Conservation (phyloP, 2,888 invertebrate genomes). For the Cheilosia variabilis region DNA sequence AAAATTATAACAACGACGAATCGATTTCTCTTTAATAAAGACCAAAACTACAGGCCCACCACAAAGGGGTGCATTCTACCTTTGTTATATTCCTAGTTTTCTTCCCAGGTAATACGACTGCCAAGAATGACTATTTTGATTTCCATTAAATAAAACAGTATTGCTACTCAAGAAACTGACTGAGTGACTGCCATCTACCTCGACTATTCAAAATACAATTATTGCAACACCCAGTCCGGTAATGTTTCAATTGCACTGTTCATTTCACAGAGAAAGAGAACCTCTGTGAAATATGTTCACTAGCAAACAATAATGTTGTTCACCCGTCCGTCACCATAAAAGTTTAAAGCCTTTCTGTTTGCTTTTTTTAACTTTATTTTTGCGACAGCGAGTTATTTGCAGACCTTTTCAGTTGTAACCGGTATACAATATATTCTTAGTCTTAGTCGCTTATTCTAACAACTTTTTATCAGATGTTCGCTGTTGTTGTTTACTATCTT, state of each 20-base stretch:
- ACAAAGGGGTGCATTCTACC: not conserved
- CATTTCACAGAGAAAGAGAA: not conserved
- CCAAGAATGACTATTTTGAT: not conserved
- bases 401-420: constrained; percentile 56
- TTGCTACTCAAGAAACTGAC: not conserved
- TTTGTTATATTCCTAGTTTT: not conserved
- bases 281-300: constrained; percentile 9
- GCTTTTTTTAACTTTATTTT: not conserved
- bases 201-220: not conserved
- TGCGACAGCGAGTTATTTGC: constrained; percentile 27
- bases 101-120: not conserved
- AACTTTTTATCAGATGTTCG: constrained; percentile 37
- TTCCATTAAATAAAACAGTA: not conserved
- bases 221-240: not conserved
- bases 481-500: constrained; percentile 29
- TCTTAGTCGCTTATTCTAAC: constrained; percentile 7
- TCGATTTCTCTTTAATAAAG: too few relatives aligned
- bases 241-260: not conserved
- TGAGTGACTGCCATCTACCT: too few relatives aligned
- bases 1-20: too few relatives aligned
- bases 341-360: not conserved
- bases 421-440: constrained; percentile 20
- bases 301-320: not conserved
- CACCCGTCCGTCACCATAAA: not conserved
- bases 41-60: too few relatives aligned